Evolutionary conservation across 2,888 invertebrate species (phyloP).

Genomic region (Thymelicus sylvestris): DNA sequence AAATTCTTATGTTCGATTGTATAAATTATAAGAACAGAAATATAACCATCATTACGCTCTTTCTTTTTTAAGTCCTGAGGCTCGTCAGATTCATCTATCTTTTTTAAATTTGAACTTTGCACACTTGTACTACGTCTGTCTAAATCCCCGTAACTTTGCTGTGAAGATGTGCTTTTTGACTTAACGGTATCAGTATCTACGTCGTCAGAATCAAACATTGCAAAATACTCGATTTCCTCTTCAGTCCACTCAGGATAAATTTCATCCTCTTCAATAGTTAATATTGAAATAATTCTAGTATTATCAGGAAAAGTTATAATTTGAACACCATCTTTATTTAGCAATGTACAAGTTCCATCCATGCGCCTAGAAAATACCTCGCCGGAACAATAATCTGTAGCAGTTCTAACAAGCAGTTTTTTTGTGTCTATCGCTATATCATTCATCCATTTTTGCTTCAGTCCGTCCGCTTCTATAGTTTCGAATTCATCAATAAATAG

Average conservation of each 20-base stretch:
- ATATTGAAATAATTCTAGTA: conserved; percentile 68
- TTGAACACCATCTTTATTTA: conserved; percentile 72
- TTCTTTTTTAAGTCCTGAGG: conserved; percentile 48
- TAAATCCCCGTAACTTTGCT: conserved; percentile 53
- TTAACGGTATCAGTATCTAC: conserved; percentile 50
- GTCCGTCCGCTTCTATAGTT: conserved; percentile 62
- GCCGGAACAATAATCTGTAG: conserved; percentile 71
- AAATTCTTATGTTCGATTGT: conserved; percentile 81
- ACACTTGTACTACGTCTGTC: conserved; percentile 44
- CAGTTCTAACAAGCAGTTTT: conserved; percentile 67
- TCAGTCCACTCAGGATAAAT: conserved; percentile 74
- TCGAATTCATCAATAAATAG: conserved; percentile 69
- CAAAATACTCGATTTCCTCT: conserved; percentile 63
- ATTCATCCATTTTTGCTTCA: conserved; percentile 62
- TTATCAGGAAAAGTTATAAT: conserved; percentile 71
- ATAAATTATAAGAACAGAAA: conserved; percentile 64
- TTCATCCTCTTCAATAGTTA: conserved; percentile 65
- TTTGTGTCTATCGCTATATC: conserved; percentile 56
- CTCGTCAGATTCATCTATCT: conserved; percentile 52
- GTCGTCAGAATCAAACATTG: conserved; percentile 52
- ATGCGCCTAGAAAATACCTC: conserved; percentile 74
- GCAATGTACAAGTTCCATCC: conserved; percentile 70
- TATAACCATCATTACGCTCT: conserved; percentile 63
- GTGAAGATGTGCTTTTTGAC: conserved; percentile 56
- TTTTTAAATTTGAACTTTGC: conserved; percentile 50